phyloP scores from a whole-genome alignment of 2,888 invertebrate species.

The Polydesmus complanatus region DNA sequence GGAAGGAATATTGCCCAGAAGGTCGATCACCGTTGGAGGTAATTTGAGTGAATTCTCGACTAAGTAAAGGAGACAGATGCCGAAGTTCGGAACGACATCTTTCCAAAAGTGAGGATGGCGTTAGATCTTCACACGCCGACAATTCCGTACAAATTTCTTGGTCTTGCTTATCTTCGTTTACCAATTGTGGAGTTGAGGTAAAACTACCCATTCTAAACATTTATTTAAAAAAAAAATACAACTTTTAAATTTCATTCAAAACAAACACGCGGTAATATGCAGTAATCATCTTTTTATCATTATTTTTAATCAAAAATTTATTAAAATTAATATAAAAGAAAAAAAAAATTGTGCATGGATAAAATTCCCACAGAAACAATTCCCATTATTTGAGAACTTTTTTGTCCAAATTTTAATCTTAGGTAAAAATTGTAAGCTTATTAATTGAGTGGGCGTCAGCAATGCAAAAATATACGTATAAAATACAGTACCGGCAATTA shows the following conservation, averaged over 20 bases:
- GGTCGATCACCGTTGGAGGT: slow-evolving; percentile 40
- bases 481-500: too few species aligned
- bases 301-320: too few species aligned
- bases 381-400: too few species aligned
- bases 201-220: slow-evolving; percentile 67
- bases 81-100: slow-evolving; percentile 41
- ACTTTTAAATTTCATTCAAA: background rate
- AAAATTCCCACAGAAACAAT: too few species aligned
- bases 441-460: too few species aligned
- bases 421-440: too few species aligned
- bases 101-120: slow-evolving; percentile 34
- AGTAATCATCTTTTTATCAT: too few species aligned
- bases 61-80: slow-evolving; percentile 35
- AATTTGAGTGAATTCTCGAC: slow-evolving; percentile 23
- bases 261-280: too few species aligned
- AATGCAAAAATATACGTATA: too few species aligned
- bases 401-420: too few species aligned
- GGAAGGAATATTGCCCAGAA: slow-evolving; percentile 33
- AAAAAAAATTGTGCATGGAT: too few species aligned
- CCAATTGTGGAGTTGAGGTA: slow-evolving; percentile 49
- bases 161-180: slow-evolving; percentile 48
- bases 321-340: too few species aligned
- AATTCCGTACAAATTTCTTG: slow-evolving; percentile 33
- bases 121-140: slow-evolving; percentile 28
- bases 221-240: slow-evolving; percentile 25